Conservation (phyloP, 2,888 invertebrate species). For the Prosapia bicincta region DNA sequence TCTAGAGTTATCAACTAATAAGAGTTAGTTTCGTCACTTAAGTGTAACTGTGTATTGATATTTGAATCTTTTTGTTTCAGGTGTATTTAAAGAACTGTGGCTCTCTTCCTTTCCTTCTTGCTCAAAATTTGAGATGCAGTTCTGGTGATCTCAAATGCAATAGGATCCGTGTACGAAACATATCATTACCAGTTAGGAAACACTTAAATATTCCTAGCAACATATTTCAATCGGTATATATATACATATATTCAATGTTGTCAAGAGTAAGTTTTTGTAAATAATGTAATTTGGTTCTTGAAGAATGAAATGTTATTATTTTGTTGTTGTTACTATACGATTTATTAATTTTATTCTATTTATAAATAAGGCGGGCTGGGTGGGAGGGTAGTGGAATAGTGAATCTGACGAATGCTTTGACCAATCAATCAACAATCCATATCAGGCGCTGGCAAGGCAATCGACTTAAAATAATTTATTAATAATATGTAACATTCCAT, state of each 20-base stretch:
- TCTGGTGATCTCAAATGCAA: conserved; percentile 23
- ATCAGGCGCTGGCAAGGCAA: conserved; percentile 9
- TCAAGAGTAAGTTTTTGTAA: conserved; percentile 9
- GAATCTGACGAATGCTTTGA: conserved; percentile 15
- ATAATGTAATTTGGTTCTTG: conserved; percentile 14
- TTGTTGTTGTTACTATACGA: conserved; percentile 33
- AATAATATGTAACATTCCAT: conserved; percentile 26
- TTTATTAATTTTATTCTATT: conserved; percentile 31
- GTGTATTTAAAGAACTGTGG: conserved; percentile 15
- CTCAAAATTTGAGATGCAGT: conserved; percentile 24
- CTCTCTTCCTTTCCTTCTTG: conserved; percentile 30
- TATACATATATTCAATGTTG: conserved; percentile 29
- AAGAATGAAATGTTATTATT: conserved; percentile 32
- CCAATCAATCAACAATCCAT: conserved; percentile 22
- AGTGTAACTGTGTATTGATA: too few species aligned
- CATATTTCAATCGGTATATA: conserved; percentile 24
- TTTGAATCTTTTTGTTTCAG: not conserved
- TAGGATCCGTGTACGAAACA: conserved; percentile 18
- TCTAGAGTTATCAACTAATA: too few species aligned
- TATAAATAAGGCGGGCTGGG: conserved; percentile 14
- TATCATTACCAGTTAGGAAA: conserved; percentile 22
- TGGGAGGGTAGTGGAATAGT: conserved; percentile 11
- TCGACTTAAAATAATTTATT: conserved; percentile 13
- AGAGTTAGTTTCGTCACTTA: too few species aligned
- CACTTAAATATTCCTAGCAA: conserved; percentile 22